Base-by-base conservation (phyloP, 2,113 vertebrate species). In the Helogale parvula region DNA sequence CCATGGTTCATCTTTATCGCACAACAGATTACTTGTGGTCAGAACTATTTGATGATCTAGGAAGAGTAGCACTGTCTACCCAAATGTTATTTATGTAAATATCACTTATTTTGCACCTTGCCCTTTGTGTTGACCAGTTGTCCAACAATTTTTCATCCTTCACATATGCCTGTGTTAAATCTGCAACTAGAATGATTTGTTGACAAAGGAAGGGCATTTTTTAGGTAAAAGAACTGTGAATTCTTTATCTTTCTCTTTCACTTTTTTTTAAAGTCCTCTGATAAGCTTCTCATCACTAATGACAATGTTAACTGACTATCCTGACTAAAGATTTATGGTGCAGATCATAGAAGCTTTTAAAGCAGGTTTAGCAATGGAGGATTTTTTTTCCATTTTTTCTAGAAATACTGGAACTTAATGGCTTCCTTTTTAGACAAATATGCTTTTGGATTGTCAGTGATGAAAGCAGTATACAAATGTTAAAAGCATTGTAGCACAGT, bases 351-450 rank as follows among this genome's bases (percentile, higher is more conserved):
- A 33, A 88, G 96, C 95, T 94, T 33, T 97, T 97, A 97, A 97
- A 98, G 90, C 83, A 92, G 98, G 96, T 99, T 99, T 98, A 98
- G 96, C 98, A 98, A 97, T 98, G 97, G 96, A 89, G 89, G 93
- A 89, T 88, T 52, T 97, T 97, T 96, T 94, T 11, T 1, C n/a
- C 3, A 1, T 52, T 71, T 12, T 97, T 96, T 97, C 96, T 97
- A 76, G 89, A 97, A 89, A 98, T 97, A 98, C 98, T 98, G 98
- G 93, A 98, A 98, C 99, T 99, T 99, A 99, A 99, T 99, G 99
- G 98, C 99, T 99, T 99, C 98, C 98, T 98, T 99, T 99, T 98
- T 98, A 99, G 98, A 99, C 95, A 99, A 99, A 99, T 98, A 99
- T 69, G 88, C 98, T 98, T 98, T 98, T 35, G 97, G 98, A 99